Percentiles rank a stretch among this genome's conserved stretches.
These are phyloP conservation scores for Periophthalmus modestus DNA, from an alignment of 2,113 vertebrate species.

Conservation along the genomic window DNA sequence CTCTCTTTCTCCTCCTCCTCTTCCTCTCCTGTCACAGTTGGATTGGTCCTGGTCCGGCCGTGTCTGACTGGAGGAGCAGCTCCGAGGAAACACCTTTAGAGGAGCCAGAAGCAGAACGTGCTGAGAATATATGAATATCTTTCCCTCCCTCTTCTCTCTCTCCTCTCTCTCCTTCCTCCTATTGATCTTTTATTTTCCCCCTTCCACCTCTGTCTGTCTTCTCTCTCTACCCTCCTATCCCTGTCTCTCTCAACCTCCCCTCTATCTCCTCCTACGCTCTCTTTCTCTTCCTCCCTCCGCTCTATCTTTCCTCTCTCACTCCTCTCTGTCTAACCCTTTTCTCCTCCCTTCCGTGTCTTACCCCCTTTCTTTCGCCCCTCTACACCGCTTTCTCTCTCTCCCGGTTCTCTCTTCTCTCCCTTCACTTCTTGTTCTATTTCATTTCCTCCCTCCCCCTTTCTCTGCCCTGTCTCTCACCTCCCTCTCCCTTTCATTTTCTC, in stretches of 20 bases:
- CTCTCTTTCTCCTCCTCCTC: neutral
- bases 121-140: neutral
- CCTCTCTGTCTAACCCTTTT: too few species aligned
- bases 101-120: slow-evolving; percentile 1
- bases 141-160: neutral
- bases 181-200: neutral
- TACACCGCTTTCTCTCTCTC: too few species aligned
- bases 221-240: too few species aligned
- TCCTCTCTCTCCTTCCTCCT: neutral
- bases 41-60: neutral
- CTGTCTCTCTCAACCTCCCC: too few species aligned
- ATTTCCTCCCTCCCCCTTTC: too few species aligned
- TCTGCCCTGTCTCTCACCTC: neutral
- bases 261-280: too few species aligned
- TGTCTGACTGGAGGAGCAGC: neutral
- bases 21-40: neutral
- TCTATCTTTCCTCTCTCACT: too few species aligned
- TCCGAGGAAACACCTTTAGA: slow-evolving; percentile 5
- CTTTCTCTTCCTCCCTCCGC: too few species aligned
- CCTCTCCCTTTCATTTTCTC: too few species aligned
- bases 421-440: neutral
- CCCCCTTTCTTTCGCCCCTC: too few species aligned
- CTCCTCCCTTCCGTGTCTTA: too few species aligned
- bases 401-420: neutral
- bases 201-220: too few species aligned